A percentile compares a stretch with the other conserved stretches of the same genome.
Conservation (phyloP, 2,797 vertebrate species). For the Urosaurus nigricauda region DNA sequence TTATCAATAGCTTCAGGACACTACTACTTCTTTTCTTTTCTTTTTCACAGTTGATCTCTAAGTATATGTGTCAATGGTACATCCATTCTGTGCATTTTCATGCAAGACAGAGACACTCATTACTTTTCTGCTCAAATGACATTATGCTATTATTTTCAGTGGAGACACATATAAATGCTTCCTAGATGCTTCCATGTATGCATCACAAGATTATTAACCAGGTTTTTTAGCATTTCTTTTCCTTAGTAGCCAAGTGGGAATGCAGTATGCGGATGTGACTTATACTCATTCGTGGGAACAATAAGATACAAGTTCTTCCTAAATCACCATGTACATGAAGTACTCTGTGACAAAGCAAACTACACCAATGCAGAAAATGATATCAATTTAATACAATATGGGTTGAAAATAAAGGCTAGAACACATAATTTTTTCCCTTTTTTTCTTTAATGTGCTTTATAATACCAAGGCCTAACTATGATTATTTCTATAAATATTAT, state of each 20-base stretch:
- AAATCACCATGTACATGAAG: not conserved
- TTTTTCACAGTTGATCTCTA: too few species aligned
- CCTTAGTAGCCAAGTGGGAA: not conserved
- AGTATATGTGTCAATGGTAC: too few species aligned
- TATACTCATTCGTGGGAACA: not conserved
- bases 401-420: not conserved
- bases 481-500: not conserved
- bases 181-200: not conserved
- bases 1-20: slow-evolving; percentile 1
- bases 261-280: not conserved
- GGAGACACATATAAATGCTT: not conserved
- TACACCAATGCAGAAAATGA: not conserved
- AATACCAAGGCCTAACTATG: not conserved
- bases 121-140: not conserved
- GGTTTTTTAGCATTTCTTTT: not conserved
- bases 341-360: too few species aligned
- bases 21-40: too few species aligned
- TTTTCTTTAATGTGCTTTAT: not conserved
- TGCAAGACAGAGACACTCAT: not conserved
- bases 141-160: slow-evolving; percentile 11
- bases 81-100: not conserved
- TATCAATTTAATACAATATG: not conserved
- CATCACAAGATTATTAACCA: not conserved
- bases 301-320: not conserved
- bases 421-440: too few species aligned